These are phyloP conservation scores for Norana najaformis DNA, from an alignment of 2,888 invertebrate species.

Conservation along the genomic window DNA sequence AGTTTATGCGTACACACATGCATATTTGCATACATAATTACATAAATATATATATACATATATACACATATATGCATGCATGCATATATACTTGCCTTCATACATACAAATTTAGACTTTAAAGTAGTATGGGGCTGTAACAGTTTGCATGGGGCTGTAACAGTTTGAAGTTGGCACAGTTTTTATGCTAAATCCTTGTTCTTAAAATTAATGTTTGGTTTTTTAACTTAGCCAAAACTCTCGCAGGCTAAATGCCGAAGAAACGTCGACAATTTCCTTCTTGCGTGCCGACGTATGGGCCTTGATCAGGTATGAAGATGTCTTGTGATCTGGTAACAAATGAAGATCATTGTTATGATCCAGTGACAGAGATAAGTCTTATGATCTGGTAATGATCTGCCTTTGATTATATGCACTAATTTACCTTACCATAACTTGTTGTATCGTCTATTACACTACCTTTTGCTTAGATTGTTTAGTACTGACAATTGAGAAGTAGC, in stretches of 20 bases:
- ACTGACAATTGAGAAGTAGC: neutral
- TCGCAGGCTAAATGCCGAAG: conserved; percentile 91
- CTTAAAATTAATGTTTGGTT: neutral
- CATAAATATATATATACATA: neutral
- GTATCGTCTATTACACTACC: no score
- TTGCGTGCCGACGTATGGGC: conserved; percentile 89
- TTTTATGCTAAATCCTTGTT: neutral
- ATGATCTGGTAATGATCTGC: conserved; percentile 1
- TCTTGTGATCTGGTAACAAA: neutral
- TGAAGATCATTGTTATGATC: no score
- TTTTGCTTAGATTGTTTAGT: neutral
- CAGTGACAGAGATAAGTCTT: no score
- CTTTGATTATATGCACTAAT: no score
- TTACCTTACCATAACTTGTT: neutral
- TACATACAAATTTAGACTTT: neutral
- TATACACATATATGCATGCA: neutral
- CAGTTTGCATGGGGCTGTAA: neutral
- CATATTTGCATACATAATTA: neutral
- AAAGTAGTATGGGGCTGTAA: neutral
- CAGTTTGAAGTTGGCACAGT: neutral
- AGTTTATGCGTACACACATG: neutral
- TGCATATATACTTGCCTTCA: neutral
- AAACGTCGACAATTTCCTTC: conserved; percentile 92
- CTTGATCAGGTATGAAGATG: conserved; percentile 78
- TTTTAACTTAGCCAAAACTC: conserved; percentile 79